Conservation (phyloP, 2,888 invertebrate genomes). For the Drosophila conformis region DNA sequence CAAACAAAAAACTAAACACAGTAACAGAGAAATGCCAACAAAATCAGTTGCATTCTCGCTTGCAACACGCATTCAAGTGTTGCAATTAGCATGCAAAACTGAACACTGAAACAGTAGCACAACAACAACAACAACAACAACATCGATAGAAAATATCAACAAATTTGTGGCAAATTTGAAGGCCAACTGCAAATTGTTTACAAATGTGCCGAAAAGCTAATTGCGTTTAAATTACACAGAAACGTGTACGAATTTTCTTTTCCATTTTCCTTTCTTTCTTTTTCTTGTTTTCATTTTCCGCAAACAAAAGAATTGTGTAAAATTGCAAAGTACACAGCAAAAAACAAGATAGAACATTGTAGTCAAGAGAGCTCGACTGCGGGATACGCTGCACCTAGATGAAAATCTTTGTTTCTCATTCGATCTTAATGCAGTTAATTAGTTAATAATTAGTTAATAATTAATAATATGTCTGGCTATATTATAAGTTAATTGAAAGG, state of each 20-base stretch:
- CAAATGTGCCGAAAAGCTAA: conserved; percentile 61
- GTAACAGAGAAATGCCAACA: background rate
- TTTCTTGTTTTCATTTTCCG: background rate
- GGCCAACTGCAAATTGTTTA: conserved; percentile 59
- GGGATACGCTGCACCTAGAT: background rate
- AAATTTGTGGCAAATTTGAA: conserved; percentile 41
- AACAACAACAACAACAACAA: conserved; percentile 14
- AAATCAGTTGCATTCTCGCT: conserved; percentile 6
- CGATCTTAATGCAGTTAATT: background rate
- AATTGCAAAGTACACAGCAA: background rate
- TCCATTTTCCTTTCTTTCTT: background rate
- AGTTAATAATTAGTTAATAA: too few species aligned
- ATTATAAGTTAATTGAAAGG: background rate
- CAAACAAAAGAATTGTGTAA: conserved; percentile 19
- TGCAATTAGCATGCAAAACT: background rate
- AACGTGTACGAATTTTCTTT: background rate
- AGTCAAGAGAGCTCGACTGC: background rate
- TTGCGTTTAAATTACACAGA: conserved; percentile 68
- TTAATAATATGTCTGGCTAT: background rate
- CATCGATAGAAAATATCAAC: conserved; percentile 41
- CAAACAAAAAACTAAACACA: background rate
- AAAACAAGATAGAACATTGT: background rate
- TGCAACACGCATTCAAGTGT: background rate
- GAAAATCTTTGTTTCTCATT: background rate
- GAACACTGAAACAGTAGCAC: background rate